phyloP scores from a whole-genome alignment of 2,888 invertebrate genomes.

The Parnassius glacialis region DNA sequence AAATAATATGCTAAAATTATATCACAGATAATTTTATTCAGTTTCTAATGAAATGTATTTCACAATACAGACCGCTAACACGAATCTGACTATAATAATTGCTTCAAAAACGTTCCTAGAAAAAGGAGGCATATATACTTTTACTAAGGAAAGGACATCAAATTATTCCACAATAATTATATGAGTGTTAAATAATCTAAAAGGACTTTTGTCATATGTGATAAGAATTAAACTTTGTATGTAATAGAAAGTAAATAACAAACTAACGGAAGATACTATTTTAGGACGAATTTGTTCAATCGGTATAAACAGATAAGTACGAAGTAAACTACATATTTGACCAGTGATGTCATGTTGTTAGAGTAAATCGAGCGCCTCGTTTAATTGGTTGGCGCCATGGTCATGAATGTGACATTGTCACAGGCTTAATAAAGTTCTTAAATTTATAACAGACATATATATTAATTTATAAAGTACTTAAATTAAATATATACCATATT shows the following conservation, averaged over 20 bases:
- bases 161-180: too few species aligned
- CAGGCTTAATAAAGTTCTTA: conserved; percentile 4
- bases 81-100: background rate
- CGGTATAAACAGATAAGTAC: conserved; percentile 25
- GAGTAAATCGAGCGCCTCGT: conserved; percentile 35
- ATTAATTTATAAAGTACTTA: too few species aligned
- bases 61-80: background rate
- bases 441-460: background rate
- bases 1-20: too few species aligned
- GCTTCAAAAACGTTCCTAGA: too few species aligned
- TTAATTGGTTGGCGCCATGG: conserved; percentile 46
- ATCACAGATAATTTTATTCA: too few species aligned
- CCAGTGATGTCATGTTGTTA: conserved; percentile 53
- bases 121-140: too few species aligned
- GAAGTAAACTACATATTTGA: conserved; percentile 31
- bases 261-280: conserved; percentile 18
- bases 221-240: conserved; percentile 24
- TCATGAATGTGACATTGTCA: conserved; percentile 30
- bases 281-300: conserved; percentile 19
- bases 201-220: background rate
- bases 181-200: too few species aligned
- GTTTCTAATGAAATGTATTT: too few species aligned
- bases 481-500: too few species aligned
- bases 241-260: conserved; percentile 13
- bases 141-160: too few species aligned